Base-by-base conservation (phyloP, 2,797 vertebrate genomes). In the Chelon labrosus region DNA sequence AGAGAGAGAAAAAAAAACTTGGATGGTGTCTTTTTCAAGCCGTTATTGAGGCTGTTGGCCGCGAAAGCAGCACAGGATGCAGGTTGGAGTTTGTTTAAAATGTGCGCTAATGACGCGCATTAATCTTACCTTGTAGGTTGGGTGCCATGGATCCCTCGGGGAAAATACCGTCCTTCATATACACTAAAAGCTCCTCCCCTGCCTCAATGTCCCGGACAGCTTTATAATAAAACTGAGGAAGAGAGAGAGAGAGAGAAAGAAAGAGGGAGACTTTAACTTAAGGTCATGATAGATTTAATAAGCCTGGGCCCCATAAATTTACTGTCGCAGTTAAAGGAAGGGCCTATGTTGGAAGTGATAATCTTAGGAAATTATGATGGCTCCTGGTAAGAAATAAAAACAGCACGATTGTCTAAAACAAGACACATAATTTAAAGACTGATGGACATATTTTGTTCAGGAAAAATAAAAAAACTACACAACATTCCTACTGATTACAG, bases 111-210 rank as follows among this genome's bases (percentile, higher is more conserved):
- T 95, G 95, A 96, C 91, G 85, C 83, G 84, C 92, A 93, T 94
- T 91, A 81, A 85, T 93, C 97, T 98, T 96, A 99, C 98, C 98
- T 94, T 99, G 97, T 80, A 98, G 93, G 88, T 96, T 95, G 75
- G 97, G 96, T 22, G 97, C 96, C 96, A 97, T 96, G 60, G 96
- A 95, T 89, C 96, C 96, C 62, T 97, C 95, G 2, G 97, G 94
- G 91, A 96, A 99, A 86, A 95, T 91, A 46, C 96, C 96, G 92
- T 99, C 98, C 94, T 98, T 98, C 95, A 96, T 94, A 77, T 96
- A 98, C 86, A 97, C 96, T 92, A 99, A 91, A 72, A 99, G 94
- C 95, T 99, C 98, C 92, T 99, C 97, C 80, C 98, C 98, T 0
- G 96, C 96, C 85, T 97, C 97, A 62, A 98, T 97, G 90, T 98